Evolutionary conservation across 2,113 vertebrate species (phyloP), one percentile per base, ranked within the genome.

Genomic region (Mastomys natalensis): DNA sequence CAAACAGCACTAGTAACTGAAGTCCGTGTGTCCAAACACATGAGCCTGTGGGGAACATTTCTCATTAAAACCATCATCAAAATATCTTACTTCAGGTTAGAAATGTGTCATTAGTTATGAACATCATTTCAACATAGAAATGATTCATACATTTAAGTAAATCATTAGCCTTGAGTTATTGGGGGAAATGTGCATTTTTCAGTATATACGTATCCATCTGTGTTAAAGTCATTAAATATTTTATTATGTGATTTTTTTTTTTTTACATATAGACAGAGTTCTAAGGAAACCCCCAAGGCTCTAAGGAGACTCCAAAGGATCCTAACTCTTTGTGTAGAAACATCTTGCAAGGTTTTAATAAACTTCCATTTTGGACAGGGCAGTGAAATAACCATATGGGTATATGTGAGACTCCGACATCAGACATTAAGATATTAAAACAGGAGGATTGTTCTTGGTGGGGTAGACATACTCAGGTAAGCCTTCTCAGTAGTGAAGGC

Each of bases 401-500:
- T 43, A 2, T 13, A 11, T 31, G 31, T 3, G 55, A 60, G 82
- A 19, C 10, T 74, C 26, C 5, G 19, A 45, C 22, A 37, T 16
- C 10, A 51, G 48, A 10, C 7, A 53, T 51, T 45, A 76, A 60
- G 48, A 7, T 5, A 53, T 51, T 37, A 22, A 70, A 26, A 45
- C 9, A 21, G 58, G 16, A 34, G 43, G 21, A 1, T 22, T 68
- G 31, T 66, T 48, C 3, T 62, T 76, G 13, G 24, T n/a, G 31
- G 51, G 2, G 16, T n/a, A 17, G 40, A 51, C 2, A 55, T 40
- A 48, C 40, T 60, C 29, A 87, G 58, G 24, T n/a, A 51, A 78
- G 40, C 24, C 29, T 51, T 6, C 9, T 4, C 0, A 34, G 34
- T 1, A 1, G 31, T 11, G 0, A n/a, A 8, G 29, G 16, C 53